Conservation (phyloP, 2,797 vertebrate genomes). For the Parambassis ranga region DNA sequence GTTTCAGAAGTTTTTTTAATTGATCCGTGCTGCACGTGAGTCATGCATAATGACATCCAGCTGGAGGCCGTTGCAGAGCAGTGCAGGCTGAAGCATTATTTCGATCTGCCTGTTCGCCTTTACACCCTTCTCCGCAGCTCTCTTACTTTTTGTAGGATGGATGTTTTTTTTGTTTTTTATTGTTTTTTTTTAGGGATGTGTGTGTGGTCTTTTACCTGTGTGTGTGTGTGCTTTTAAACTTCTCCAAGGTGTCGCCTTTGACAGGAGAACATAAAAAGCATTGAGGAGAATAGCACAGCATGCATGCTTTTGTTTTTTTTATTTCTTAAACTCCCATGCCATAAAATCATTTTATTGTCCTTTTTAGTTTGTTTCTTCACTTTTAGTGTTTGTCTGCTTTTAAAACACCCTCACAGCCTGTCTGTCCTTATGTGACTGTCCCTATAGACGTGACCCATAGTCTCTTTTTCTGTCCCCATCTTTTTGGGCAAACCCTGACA, state of each 20-base stretch:
- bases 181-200: slow-evolving; percentile 28
- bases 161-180: slow-evolving; percentile 48
- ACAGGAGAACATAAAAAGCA: slow-evolving; percentile 24
- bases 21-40: slow-evolving; percentile 48
- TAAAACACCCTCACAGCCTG: slow-evolving; percentile 18
- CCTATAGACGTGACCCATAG: slow-evolving; percentile 29
- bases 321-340: slow-evolving; percentile 10
- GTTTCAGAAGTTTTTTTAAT: slow-evolving; percentile 45
- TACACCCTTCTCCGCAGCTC: slow-evolving; percentile 32
- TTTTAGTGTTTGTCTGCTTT: slow-evolving; percentile 35
- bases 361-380: neutral
- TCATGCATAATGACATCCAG: slow-evolving; percentile 65
- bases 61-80: slow-evolving; percentile 55
- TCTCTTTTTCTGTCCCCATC: neutral
- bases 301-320: slow-evolving; percentile 32
- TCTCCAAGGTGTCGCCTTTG: slow-evolving; percentile 5
- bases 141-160: slow-evolving; percentile 54
- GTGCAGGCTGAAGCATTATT: slow-evolving; percentile 37
- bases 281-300: neutral
- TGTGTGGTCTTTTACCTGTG: slow-evolving; percentile 76
- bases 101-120: slow-evolving; percentile 16
- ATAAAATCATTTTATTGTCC: slow-evolving; percentile 33
- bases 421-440: neutral
- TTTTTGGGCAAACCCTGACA: slow-evolving; percentile 4
- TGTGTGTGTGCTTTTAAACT: slow-evolving; percentile 25